Conservation (phyloP, 2,888 invertebrate species). For the Oasisia sp. region DNA sequence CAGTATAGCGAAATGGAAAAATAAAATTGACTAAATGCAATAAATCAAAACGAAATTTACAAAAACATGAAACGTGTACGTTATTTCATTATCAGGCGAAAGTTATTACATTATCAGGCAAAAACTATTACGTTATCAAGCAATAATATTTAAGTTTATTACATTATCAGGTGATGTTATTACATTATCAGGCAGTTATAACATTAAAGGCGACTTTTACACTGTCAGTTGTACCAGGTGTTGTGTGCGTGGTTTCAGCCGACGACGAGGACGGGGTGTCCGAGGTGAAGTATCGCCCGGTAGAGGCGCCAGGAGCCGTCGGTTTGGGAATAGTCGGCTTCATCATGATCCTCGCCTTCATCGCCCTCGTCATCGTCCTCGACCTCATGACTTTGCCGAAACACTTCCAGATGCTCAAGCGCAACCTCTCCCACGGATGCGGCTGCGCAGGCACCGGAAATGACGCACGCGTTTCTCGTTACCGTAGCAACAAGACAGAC, state of each 20-base stretch:
- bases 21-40: no score
- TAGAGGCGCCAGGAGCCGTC: slow-evolving; percentile 38
- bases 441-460: background rate
- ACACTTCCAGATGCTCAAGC: slow-evolving; percentile 30
- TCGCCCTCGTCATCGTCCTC: slow-evolving; percentile 30
- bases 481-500: background rate
- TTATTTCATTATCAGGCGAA: no score
- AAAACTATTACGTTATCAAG: no score
- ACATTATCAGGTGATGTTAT: no score
- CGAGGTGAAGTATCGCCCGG: slow-evolving; percentile 12
- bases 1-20: no score
- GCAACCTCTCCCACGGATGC: slow-evolving; percentile 26
- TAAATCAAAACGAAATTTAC: no score
- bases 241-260: background rate
- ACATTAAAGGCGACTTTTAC: background rate
- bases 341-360: slow-evolving; percentile 24
- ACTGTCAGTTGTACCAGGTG: background rate
- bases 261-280: background rate
- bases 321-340: slow-evolving; percentile 33
- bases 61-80: no score
- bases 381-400: slow-evolving; percentile 31
- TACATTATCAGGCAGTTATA: background rate
- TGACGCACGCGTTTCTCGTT: background rate
- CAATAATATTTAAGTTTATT: no score
- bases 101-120: no score